These are phyloP conservation scores for Drosophila tristis DNA, from an alignment of 1,140 invertebrate genomes.

Conservation along the genomic window DNA sequence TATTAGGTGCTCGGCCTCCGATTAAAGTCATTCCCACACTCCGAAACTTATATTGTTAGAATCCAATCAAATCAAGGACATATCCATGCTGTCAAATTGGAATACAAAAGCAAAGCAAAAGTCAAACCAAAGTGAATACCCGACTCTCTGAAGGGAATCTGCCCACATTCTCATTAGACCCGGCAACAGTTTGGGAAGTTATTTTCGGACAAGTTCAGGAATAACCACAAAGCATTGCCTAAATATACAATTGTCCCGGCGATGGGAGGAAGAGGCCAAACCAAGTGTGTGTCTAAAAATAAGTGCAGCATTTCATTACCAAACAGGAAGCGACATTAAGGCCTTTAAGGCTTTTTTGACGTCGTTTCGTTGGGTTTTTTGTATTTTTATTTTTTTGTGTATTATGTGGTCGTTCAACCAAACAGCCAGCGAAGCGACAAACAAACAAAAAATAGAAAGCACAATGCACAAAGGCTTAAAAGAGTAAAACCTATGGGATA, in stretches of 20 bases:
- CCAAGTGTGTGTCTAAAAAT: slow-evolving; percentile 19
- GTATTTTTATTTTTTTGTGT: slow-evolving; percentile 3
- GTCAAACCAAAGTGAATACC: slow-evolving; percentile 22
- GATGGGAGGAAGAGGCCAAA: too few species aligned
- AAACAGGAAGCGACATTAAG: background rate
- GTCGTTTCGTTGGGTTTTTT: background rate
- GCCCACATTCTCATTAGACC: slow-evolving; percentile 13
- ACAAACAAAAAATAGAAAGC: slow-evolving; percentile 42
- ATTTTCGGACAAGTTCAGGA: slow-evolving; percentile 32
- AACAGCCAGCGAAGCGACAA: slow-evolving; percentile 39
- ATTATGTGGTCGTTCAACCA: slow-evolving; percentile 43
- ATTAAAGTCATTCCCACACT: slow-evolving; percentile 6
- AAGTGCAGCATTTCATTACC: slow-evolving; percentile 17
- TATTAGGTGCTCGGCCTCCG: slow-evolving; percentile 12
- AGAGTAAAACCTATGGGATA: too few species aligned
- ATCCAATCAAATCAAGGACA: slow-evolving; percentile 11
- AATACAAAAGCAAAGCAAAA: slow-evolving; percentile 14
- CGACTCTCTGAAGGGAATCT: too few species aligned
- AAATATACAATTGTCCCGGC: slow-evolving; percentile 27
- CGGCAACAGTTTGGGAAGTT: slow-evolving; percentile 20
- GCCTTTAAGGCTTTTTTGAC: slow-evolving; percentile 10
- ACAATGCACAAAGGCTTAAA: slow-evolving; percentile 44
- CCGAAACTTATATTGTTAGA: background rate
- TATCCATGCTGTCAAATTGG: slow-evolving; percentile 5
- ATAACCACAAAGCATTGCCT: slow-evolving; percentile 16